Conservation (phyloP, 1,140 invertebrate species). For the Stegodyphus dumicola region DNA sequence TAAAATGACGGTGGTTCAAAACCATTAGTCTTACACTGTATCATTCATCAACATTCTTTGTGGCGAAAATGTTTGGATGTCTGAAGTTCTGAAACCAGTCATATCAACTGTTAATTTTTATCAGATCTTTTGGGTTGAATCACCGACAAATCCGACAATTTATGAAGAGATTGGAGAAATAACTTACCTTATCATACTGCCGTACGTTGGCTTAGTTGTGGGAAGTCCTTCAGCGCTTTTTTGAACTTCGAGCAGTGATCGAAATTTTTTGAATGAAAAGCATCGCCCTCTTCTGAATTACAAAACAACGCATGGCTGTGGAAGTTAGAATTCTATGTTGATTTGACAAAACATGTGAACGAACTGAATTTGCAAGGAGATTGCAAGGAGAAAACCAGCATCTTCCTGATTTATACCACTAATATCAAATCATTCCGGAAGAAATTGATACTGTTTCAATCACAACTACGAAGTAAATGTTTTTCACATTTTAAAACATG, state of each 20-base stretch:
- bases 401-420: no score
- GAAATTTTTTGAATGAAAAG: slow-evolving; percentile 24
- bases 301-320: slow-evolving; percentile 15
- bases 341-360: slow-evolving; percentile 8
- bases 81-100: slow-evolving; percentile 64
- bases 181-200: slow-evolving; percentile 23
- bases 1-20: slow-evolving; percentile 25
- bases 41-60: slow-evolving; percentile 67
- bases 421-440: no score
- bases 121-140: slow-evolving; percentile 65
- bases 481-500: no score
- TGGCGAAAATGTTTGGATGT: slow-evolving; percentile 64
- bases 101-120: slow-evolving; percentile 66
- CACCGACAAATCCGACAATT: slow-evolving; percentile 65
- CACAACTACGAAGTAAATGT: no score
- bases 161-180: slow-evolving; percentile 64
- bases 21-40: slow-evolving; percentile 65
- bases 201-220: slow-evolving; percentile 65
- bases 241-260: slow-evolving; percentile 59
- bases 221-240: slow-evolving; percentile 64
- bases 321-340: slow-evolving; percentile 12
- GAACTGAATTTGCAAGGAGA: no score
- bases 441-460: no score
- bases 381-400: no score
- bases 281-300: neutral